Evolutionary conservation across 2,113 vertebrate genomes (phyloP).

Genomic region (Martes martes): DNA sequence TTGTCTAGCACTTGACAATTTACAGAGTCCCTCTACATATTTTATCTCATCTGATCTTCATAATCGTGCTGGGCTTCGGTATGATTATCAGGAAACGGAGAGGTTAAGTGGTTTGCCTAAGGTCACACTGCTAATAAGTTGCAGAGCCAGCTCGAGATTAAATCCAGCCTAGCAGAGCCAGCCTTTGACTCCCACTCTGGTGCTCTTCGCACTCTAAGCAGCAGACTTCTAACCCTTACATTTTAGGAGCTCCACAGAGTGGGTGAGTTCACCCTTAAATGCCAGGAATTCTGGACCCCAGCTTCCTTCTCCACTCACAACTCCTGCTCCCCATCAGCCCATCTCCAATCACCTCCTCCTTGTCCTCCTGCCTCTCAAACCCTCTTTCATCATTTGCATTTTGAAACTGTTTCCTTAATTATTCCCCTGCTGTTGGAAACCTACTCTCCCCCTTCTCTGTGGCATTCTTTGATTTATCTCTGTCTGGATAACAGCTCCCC

Average conservation of each 20-base stretch:
- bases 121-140: slow-evolving; percentile 62
- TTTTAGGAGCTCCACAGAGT: slow-evolving; percentile 1
- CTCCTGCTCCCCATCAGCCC: not conserved
- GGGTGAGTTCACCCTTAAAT: not conserved
- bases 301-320: not conserved
- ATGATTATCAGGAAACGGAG: slow-evolving; percentile 41
- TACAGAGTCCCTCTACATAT: not conserved
- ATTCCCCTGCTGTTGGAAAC: slow-evolving; percentile 72
- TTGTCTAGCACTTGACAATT: slow-evolving; percentile 5
- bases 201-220: not conserved
- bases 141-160: slow-evolving; percentile 39
- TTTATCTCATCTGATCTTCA: slow-evolving; percentile 41
- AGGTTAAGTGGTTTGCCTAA: slow-evolving; percentile 60
- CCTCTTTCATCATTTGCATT: slow-evolving; percentile 71
- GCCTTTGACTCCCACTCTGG: slow-evolving; percentile 26
- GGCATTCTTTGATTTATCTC: slow-evolving; percentile 84
- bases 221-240: not conserved
- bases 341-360: slow-evolving; percentile 25
- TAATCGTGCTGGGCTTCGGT: not conserved
- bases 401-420: slow-evolving; percentile 82
- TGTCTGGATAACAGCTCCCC: slow-evolving; percentile 79
- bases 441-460: slow-evolving; percentile 47
- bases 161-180: slow-evolving; percentile 38
- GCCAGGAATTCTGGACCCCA: not conserved
- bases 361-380: not conserved